Percentiles rank a stretch among this genome's conserved stretches.
Conservation (phyloP, 2,888 invertebrate species). For the Entomobrya multifasciata region DNA sequence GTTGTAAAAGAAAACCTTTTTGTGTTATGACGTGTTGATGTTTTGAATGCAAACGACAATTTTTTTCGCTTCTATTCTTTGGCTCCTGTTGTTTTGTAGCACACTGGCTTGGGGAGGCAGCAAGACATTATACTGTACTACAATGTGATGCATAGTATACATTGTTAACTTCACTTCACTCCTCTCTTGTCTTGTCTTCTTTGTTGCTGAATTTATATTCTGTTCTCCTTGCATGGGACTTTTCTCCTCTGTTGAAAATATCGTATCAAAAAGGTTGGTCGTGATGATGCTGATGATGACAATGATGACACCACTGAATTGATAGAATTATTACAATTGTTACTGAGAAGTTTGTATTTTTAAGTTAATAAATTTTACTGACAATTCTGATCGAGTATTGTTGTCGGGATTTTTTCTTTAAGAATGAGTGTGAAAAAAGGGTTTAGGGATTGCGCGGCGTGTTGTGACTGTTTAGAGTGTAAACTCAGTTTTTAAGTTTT, state of each 20-base stretch:
- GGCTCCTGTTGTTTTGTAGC: conserved; percentile 17
- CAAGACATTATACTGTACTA: conserved; percentile 35
- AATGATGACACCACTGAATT: conserved; percentile 37
- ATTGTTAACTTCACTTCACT: conserved; percentile 35
- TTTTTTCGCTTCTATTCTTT: conserved; percentile 27
- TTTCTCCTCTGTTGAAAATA: neutral
- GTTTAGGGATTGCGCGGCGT: neutral
- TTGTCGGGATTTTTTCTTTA: conserved; percentile 19
- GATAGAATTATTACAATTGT: conserved; percentile 40
- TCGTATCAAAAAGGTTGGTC: neutral
- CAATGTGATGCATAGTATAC: conserved; percentile 45
- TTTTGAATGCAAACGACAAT: conserved; percentile 72
- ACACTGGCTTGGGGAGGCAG: conserved; percentile 35
- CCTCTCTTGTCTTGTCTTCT: conserved; percentile 42
- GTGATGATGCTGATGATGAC: neutral
- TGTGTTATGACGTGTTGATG: conserved; percentile 73
- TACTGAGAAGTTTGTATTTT: neutral
- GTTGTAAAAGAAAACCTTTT: conserved; percentile 45
- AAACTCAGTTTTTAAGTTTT: neutral
- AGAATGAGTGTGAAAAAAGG: neutral
- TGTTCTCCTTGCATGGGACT: neutral
- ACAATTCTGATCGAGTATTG: conserved; percentile 23
- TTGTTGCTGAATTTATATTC: conserved; percentile 34
- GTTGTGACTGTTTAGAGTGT: conserved; percentile 4
- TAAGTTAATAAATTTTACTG: conserved; percentile 13